Evolutionary conservation across 2,888 invertebrate species (phyloP).

Genomic region (Lypha dubia): DNA sequence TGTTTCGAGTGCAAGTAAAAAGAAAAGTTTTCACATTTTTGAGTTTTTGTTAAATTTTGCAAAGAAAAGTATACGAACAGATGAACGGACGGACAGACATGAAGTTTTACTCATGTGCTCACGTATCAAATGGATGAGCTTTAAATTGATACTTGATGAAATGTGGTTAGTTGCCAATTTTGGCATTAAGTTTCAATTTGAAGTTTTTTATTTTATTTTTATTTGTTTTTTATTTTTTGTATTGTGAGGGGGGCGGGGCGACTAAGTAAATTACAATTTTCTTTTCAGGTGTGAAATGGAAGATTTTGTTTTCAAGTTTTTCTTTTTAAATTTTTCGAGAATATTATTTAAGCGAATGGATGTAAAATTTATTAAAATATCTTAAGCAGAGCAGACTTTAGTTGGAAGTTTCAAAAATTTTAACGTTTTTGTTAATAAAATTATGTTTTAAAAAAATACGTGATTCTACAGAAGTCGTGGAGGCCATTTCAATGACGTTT

Average conservation of each 20-base stretch:
- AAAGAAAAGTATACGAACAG: conserved; percentile 23
- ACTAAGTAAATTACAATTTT: not conserved
- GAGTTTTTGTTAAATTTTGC: conserved; percentile 25
- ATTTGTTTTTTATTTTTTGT: not conserved
- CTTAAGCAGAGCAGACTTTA: too few species aligned
- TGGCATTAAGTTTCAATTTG: conserved; percentile 75
- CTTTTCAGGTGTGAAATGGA: not conserved
- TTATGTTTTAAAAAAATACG: too few species aligned
- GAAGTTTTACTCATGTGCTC: conserved; percentile 22
- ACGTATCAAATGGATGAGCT: conserved; percentile 65
- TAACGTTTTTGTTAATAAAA: too few species aligned
- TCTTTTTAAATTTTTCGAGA: too few species aligned
- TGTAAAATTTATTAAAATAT: too few species aligned
- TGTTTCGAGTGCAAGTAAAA: conserved; percentile 60
- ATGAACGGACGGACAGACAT: conserved; percentile 40
- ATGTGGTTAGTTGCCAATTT: conserved; percentile 75
- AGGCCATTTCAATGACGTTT: too few species aligned
- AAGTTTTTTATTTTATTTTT: not conserved
- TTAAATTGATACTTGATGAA: conserved; percentile 73
- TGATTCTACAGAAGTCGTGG: too few species aligned
- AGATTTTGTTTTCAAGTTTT: not conserved
- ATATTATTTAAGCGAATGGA: not conserved
- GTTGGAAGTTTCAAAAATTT: not conserved
- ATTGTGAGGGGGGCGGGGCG: not conserved
- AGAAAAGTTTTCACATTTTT: conserved; percentile 19